Evolutionary conservation across 2,113 vertebrate genomes (phyloP).

Genomic region (Apus apus): DNA sequence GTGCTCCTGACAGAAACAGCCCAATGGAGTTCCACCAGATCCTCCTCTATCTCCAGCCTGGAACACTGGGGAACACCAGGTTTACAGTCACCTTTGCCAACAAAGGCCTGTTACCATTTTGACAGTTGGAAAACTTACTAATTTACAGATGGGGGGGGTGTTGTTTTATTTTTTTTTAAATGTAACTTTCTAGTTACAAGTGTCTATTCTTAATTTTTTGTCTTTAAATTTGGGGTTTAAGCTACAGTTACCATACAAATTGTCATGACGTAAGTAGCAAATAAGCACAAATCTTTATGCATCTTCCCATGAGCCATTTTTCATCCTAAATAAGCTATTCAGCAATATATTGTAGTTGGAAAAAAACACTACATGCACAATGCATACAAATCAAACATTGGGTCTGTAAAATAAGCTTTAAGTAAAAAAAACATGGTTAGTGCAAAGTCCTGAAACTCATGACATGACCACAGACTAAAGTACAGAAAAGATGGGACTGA

Average conservation of each 20-base stretch:
- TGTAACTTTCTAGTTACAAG: neutral
- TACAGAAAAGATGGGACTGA: constrained; percentile 89
- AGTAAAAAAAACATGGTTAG: constrained; percentile 84
- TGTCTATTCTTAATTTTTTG: neutral
- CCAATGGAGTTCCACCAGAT: constrained; percentile 55
- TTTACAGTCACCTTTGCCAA: constrained; percentile 37
- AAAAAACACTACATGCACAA: constrained; percentile 85
- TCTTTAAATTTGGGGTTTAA: constrained; percentile 34
- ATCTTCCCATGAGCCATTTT: constrained; percentile 87
- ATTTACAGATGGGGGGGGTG: neutral
- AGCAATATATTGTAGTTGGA: constrained; percentile 77
- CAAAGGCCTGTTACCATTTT: constrained; percentile 42
- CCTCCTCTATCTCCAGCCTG: constrained; percentile 33
- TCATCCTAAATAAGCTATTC: constrained; percentile 77
- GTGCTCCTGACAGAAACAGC: neutral
- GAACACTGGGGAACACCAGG: constrained; percentile 12
- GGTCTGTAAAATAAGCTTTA: constrained; percentile 83
- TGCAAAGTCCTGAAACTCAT: constrained; percentile 86
- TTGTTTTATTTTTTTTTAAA: constrained; percentile 4
- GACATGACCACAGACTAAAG: constrained; percentile 88
- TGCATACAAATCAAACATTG: constrained; percentile 86
- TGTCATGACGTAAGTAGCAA: constrained; percentile 58
- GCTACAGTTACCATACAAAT: constrained; percentile 34
- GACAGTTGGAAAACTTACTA: constrained; percentile 45
- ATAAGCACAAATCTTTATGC: constrained; percentile 83